Conservation (phyloP, 2,888 invertebrate species). For the Augiades crinisus region DNA sequence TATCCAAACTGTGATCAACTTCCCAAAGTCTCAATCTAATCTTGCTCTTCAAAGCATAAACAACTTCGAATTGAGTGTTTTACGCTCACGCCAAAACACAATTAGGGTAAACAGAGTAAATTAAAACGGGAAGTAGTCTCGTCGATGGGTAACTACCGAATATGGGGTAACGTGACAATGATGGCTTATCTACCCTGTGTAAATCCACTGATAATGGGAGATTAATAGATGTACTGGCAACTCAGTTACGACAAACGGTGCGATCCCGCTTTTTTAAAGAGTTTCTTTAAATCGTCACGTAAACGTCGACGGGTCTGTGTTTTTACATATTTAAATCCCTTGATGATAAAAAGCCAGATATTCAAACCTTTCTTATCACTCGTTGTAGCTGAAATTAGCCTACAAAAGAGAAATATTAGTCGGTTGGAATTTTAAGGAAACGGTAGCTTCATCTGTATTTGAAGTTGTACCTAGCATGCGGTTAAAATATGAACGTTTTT, state of each 20-base stretch:
- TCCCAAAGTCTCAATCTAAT: neutral
- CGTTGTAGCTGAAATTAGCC: too few species aligned
- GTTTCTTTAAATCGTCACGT: too few species aligned
- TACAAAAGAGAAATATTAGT: too few species aligned
- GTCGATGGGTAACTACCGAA: constrained; percentile 11
- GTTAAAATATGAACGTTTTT: too few species aligned
- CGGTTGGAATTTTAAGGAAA: too few species aligned
- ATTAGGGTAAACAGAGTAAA: constrained; percentile 8
- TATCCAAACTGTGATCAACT: constrained; percentile 2
- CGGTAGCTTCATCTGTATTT: too few species aligned
- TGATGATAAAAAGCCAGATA: too few species aligned
- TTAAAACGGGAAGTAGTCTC: too few species aligned
- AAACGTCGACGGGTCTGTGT: too few species aligned
- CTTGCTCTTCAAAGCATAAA: constrained; percentile 3
- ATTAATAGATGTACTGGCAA: constrained; percentile 8
- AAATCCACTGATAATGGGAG: constrained; percentile 21
- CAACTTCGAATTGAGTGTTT: constrained; percentile 5
- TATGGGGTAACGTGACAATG: constrained; percentile 10
- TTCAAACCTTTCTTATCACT: too few species aligned
- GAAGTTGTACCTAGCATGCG: neutral
- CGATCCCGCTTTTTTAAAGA: neutral
- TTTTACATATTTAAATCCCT: too few species aligned
- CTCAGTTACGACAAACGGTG: neutral
- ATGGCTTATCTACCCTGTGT: constrained; percentile 20
- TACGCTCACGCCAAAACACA: constrained; percentile 10